These are phyloP conservation scores for Samia ricini DNA, from an alignment of 1,140 invertebrate genomes.

Conservation along the genomic window DNA sequence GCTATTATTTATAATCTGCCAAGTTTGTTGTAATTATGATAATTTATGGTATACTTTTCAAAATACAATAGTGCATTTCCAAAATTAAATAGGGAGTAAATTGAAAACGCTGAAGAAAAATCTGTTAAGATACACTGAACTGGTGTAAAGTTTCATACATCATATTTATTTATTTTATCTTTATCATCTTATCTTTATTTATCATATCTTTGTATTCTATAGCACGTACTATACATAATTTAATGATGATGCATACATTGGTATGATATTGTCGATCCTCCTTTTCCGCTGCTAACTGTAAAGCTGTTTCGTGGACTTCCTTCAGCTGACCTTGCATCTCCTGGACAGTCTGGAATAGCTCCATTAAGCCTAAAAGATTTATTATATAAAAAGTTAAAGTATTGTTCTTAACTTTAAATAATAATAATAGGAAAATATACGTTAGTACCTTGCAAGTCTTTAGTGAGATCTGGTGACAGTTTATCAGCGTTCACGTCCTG, in stretches of 20 bases:
- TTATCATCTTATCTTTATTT: too few relatives aligned
- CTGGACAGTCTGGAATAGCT: slow-evolving; percentile 60
- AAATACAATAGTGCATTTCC: too few relatives aligned
- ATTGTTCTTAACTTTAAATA: background rate
- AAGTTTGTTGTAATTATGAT: too few relatives aligned
- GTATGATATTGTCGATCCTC: slow-evolving; percentile 58
- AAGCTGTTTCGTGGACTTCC: slow-evolving; percentile 53
- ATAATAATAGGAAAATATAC: too few relatives aligned
- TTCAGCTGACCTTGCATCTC: slow-evolving; percentile 61
- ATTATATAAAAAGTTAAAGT: background rate
- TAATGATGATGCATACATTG: slow-evolving; percentile 39
- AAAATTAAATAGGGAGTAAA: background rate
- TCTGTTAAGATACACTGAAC: too few relatives aligned
- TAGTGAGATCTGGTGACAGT: slow-evolving; percentile 45
- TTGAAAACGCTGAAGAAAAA: too few relatives aligned
- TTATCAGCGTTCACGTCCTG: slow-evolving; percentile 31
- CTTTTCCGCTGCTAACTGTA: slow-evolving; percentile 59
- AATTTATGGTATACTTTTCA: too few relatives aligned
- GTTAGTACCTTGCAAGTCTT: slow-evolving; percentile 57
- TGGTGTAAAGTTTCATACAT: too few relatives aligned
- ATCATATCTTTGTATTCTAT: too few relatives aligned
- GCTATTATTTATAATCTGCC: too few relatives aligned
- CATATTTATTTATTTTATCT: too few relatives aligned
- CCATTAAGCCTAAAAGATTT: slow-evolving; percentile 43
- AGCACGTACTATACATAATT: too few relatives aligned